A percentile compares a stretch with the other conserved stretches of the same genome.
phyloP scores from a whole-genome alignment of 1,140 invertebrate species.

The Bactericera cockerelli region DNA sequence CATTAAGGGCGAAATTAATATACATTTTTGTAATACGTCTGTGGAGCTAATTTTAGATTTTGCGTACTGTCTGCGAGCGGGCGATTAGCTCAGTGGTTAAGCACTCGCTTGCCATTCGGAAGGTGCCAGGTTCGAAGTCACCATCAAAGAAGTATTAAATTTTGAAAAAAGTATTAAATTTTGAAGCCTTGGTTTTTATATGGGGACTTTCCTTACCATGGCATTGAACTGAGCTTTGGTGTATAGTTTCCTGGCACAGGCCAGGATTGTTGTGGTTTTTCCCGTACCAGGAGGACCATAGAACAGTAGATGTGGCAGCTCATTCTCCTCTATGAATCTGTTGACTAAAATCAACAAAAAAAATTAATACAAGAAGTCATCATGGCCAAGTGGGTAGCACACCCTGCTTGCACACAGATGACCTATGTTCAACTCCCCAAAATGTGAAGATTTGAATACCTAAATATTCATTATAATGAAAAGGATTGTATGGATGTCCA shows the following conservation, averaged over 20 bases:
- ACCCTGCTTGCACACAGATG: slow-evolving; percentile 6
- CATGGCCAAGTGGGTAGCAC: slow-evolving; percentile 5
- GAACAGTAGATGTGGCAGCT: slow-evolving; percentile 89
- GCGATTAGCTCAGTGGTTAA: too few species aligned
- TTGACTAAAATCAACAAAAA: slow-evolving; percentile 51
- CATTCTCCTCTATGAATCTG: slow-evolving; percentile 81
- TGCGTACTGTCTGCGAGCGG: too few species aligned
- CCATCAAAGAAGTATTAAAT: too few species aligned
- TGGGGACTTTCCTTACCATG: too few species aligned
- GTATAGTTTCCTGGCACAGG: slow-evolving; percentile 88
- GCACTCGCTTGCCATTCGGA: too few species aligned
- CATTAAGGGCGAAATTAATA: too few species aligned
- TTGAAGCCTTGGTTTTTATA: too few species aligned
- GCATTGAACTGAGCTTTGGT: slow-evolving; percentile 69
- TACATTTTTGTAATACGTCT: too few species aligned
- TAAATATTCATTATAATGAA: not conserved
- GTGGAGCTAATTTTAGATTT: too few species aligned
- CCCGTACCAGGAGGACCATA: slow-evolving; percentile 98
- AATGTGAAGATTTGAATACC: not conserved
- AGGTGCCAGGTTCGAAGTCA: too few species aligned
- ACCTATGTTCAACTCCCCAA: too few species aligned
- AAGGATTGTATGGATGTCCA: not conserved
- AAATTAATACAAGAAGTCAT: slow-evolving; percentile 9
- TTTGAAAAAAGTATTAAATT: too few species aligned
- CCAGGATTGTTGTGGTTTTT: slow-evolving; percentile 95